Conservation (phyloP, 2,113 vertebrate species). For the Holacanthus passer region DNA sequence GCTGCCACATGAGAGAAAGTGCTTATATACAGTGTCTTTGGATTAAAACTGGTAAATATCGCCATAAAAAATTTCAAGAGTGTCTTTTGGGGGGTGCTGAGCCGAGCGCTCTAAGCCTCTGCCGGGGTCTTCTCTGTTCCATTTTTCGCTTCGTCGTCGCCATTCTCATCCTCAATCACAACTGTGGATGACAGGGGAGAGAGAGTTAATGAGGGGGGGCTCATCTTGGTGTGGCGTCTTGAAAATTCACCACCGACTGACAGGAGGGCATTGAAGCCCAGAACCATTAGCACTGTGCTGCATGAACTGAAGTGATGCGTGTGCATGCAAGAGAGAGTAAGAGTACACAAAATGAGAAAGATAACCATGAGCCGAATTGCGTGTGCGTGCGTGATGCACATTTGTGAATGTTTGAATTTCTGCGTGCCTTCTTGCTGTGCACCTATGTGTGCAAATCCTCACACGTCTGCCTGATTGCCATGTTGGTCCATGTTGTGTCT, state of each 20-base stretch:
- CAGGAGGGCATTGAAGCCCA: conserved; percentile 43
- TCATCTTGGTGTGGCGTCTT: conserved; percentile 61
- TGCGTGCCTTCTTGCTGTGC: conserved; percentile 4
- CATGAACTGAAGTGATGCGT: conserved; percentile 31
- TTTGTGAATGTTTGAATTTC: conserved; percentile 28
- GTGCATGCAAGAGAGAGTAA: conserved; percentile 22
- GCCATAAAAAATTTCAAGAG: conserved; percentile 78
- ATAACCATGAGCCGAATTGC: neutral
- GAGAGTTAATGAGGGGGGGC: conserved; percentile 66
- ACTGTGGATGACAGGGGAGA: conserved; percentile 80
- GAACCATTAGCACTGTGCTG: conserved; percentile 37
- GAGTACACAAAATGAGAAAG: conserved; percentile 18
- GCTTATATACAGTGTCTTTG: conserved; percentile 88
- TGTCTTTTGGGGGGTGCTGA: conserved; percentile 69
- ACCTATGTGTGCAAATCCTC: conserved; percentile 37
- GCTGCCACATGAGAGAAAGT: conserved; percentile 85
- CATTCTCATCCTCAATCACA: conserved; percentile 85
- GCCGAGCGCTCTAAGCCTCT: conserved; percentile 76
- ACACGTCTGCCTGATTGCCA: conserved; percentile 25
- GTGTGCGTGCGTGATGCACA: conserved; percentile 31
- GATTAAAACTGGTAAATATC: conserved; percentile 83
- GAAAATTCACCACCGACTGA: conserved; percentile 55
- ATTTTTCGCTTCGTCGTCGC: conserved; percentile 80
- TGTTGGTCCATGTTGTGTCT: conserved; percentile 39
- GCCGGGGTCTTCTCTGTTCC: conserved; percentile 84